phyloP scores from a whole-genome alignment of 30 jellyfish, hydroid and myxozoan genomes.

The Pelagia noctiluca region DNA sequence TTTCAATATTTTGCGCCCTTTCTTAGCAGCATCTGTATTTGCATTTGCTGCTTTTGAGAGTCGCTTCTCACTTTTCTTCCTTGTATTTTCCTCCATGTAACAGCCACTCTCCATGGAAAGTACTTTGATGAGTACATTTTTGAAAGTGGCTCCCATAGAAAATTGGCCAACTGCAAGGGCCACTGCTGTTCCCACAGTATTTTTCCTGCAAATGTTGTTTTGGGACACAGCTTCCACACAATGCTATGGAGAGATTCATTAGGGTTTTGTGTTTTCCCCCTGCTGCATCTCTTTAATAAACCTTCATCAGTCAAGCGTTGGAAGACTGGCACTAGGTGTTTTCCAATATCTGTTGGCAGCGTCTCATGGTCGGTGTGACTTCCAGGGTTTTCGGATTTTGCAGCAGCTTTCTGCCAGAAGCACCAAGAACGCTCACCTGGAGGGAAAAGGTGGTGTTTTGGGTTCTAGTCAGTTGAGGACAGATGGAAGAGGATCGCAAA shows the following conservation, averaged over 20 bases:
- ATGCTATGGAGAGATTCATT: constrained; percentile 19
- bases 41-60: no score
- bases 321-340: constrained; percentile 33
- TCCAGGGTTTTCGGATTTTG: constrained; percentile 5
- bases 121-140: no score
- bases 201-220: no score
- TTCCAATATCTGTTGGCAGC: constrained; percentile 32
- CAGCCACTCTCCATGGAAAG: no score
- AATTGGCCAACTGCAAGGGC: no score
- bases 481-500: constrained; percentile 24
- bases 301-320: constrained; percentile 29
- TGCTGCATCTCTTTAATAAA: constrained; percentile 17
- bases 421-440: constrained; percentile 65
- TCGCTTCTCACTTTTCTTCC: no score
- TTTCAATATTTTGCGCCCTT: no score
- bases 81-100: no score
- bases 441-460: constrained; percentile 52
- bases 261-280: constrained; percentile 28
- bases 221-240: no score
- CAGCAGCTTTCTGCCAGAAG: constrained; percentile 61
- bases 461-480: constrained; percentile 34
- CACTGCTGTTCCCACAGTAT: no score
- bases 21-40: no score
- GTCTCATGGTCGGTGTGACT: constrained; percentile 46
- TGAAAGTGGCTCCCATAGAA: no score